Conservation (phyloP, 2,113 vertebrate genomes). For the Phylloscopus trochilus region DNA sequence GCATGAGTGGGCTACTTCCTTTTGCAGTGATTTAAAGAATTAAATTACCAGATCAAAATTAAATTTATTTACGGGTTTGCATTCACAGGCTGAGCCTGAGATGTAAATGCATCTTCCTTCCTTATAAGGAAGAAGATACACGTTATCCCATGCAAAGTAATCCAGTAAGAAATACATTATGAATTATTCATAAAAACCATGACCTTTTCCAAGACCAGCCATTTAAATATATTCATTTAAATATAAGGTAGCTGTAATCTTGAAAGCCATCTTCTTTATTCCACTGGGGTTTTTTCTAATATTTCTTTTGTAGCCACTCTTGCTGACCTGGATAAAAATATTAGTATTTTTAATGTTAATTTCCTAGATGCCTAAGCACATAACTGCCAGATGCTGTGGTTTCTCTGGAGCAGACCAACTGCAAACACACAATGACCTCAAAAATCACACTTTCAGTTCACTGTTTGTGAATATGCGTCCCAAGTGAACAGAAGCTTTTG, state of each 20-base stretch:
- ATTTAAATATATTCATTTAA: background rate
- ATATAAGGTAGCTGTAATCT: background rate
- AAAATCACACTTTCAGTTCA: background rate
- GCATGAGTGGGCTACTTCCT: background rate
- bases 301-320: background rate
- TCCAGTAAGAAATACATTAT: background rate
- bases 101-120: background rate
- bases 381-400: background rate
- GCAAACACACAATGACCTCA: background rate
- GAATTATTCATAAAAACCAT: slow-evolving; percentile 4
- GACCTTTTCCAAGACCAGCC: background rate
- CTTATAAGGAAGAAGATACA: background rate
- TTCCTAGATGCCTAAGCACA: background rate
- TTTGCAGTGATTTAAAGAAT: background rate
- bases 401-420: background rate
- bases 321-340: background rate
- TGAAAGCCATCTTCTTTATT: background rate
- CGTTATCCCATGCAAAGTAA: background rate
- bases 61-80: background rate
- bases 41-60: background rate
- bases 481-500: background rate
- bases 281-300: background rate
- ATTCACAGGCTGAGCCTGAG: background rate
- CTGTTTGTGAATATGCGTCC: background rate
- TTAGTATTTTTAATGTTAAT: background rate